Base-by-base conservation (phyloP, 2,888 invertebrate species). In the Athalia cordata region DNA sequence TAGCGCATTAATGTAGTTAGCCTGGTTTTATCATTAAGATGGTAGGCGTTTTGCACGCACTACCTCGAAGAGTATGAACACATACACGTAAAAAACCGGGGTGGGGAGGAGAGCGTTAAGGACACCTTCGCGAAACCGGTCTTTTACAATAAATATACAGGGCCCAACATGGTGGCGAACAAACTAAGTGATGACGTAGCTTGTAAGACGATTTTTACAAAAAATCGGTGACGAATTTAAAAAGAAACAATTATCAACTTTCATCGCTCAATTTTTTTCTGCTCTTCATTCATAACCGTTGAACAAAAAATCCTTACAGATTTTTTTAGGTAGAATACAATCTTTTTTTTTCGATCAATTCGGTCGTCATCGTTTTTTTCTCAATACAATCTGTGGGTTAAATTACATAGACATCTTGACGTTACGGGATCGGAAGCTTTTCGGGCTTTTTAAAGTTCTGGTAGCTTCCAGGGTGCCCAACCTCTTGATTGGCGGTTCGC, bases 131-230 rank as follows among this genome's bases (percentile, higher is more conserved):
- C 62, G 62, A 61, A 75, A 75, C 75, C 75, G 75, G 75, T 75
- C 29, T 29, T 29, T 59, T 29, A 61, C 75, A 62, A 50, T 75
- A 62, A 64, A 75, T 75, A 29, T 29, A 72, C 62, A 64, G 49
- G 75, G 75, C 61, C 75, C 62, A 50, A 75, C 43, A 75, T 75
- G 75, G 50, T 52, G 75, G 64, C 43, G 75, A 75, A 75, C 13
- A 87, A 86, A 87, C 83, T 82, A 81, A 82, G 85, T 85, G 87
- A 86, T 88, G 87, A 88, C 87, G 87, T 84, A 82, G 83, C 49
- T 78, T 45, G 2, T 8, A n/a, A 29, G 62, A n/a, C 0, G 62
- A 62, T 29, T 15, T 29, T 29, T 29, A 29, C 29, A 29, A 29
- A 62, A 62, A 50, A 52, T 7, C 75, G 13, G 62, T 50, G 61